A percentile compares a stretch with the other conserved stretches of the same genome.
These are phyloP conservation scores for Phymorhynchus buccinoides DNA, from an alignment of 1,140 invertebrate species.

Conservation along the genomic window DNA sequence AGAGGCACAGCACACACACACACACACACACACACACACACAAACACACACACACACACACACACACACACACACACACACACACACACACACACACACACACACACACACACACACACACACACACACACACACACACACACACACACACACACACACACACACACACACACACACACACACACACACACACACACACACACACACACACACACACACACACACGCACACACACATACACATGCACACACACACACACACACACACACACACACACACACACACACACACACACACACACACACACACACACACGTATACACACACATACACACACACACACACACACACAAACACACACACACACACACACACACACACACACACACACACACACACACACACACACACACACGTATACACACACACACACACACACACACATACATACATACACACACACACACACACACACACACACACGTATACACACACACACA, in stretches of 20 bases:
- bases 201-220: conserved; percentile 5
- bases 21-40: not conserved
- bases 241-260: not conserved
- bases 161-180: conserved; percentile 14
- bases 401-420: not conserved
- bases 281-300: not conserved
- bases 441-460: not conserved
- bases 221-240: not conserved
- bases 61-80: not conserved
- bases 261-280: not conserved
- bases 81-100: conserved; percentile 14
- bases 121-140: not conserved
- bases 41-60: not conserved
- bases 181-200: conserved; percentile 11
- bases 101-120: conserved; percentile 3
- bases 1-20: not conserved
- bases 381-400: not conserved
- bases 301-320: not conserved
- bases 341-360: conserved; percentile 14
- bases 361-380: not conserved
- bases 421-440: not conserved
- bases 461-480: not conserved
- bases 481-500: not conserved
- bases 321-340: conserved; percentile 20
- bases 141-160: not conserved